Base-by-base conservation (phyloP, 2,888 invertebrate species). In the Drosophila fulvimacula region DNA sequence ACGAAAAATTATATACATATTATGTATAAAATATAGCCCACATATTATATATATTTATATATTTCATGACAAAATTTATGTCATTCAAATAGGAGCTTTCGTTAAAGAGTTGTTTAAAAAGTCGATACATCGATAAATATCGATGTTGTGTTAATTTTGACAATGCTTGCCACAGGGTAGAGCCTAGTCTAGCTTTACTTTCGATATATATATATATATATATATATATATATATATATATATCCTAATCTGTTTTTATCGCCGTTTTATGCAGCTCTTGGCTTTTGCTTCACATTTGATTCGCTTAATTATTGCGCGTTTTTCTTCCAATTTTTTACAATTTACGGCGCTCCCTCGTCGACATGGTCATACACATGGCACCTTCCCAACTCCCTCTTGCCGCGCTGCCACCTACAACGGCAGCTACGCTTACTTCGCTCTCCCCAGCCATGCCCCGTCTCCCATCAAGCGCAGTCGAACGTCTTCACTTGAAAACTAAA, bases 281-380 rank as follows among this genome's bases (percentile, higher is more conserved):
- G 17, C 58, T 51, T 55, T 62, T 64, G 64, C 42, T 42, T 57
- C 48, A 56, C 52, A 41, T 66, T 70, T 69, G 67, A 76, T 69
- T 72, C 67, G 62, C 76, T 82, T 84, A 87, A 87, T 82, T 87
- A 82, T 84, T 84, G 79, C 73, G 76, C 76, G 52, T 75, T 83
- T 79, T 69, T 63, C 57, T 56, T 60, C 27, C 55, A 65, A 53
- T 49, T 67, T 74, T n/a, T 48, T 60, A 79, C 61, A 66, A 79
- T 71, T 85, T 85, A 70, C 69, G 69, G 69, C 49, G 42, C 51
- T 52, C 44, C 53, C 52, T 60, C 52, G 57, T 17, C 66, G 73
- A 66, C 55, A 53, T 69, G 57, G 53, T 71, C 53, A 52, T 51
- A 71, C 65, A 11, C 62, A 41, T 38, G n/a, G 41, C 36, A n/a